Conservation (phyloP, 2,888 invertebrate genomes). For the Resseliella maxima region DNA sequence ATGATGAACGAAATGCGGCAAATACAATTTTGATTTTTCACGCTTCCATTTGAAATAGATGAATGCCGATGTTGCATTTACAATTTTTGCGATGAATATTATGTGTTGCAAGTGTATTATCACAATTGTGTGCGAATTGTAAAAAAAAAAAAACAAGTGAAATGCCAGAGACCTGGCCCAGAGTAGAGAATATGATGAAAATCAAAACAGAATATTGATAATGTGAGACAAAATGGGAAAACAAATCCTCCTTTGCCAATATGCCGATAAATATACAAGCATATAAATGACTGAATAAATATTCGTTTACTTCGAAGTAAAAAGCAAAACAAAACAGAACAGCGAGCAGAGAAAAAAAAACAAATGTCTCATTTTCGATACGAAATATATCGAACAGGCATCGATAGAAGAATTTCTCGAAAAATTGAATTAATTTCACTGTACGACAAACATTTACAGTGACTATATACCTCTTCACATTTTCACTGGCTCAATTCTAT, state of each 20-base stretch:
- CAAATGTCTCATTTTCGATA: too few species aligned
- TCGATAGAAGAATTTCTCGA: background rate
- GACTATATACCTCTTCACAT: background rate
- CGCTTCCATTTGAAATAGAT: background rate
- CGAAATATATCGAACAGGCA: background rate
- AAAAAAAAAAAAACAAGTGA: background rate
- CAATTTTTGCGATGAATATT: background rate
- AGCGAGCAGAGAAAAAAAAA: too few species aligned
- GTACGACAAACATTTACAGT: background rate
- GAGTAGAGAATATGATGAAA: background rate
- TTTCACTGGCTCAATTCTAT: too few species aligned
- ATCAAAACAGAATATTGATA: background rate
- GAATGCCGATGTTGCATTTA: background rate
- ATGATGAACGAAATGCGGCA: background rate
- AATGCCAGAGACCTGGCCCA: background rate
- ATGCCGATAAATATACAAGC: background rate
- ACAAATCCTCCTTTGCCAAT: background rate
- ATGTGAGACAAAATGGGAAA: background rate
- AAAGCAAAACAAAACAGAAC: background rate
- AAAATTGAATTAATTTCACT: slow-evolving; percentile 27
- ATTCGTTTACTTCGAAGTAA: background rate
- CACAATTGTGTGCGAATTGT: background rate
- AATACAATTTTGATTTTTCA: background rate
- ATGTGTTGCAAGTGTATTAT: background rate
- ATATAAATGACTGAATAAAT: background rate